These are phyloP conservation scores for Hemicrepidius hirtus DNA, from an alignment of 2,888 invertebrate species.

Conservation along the genomic window DNA sequence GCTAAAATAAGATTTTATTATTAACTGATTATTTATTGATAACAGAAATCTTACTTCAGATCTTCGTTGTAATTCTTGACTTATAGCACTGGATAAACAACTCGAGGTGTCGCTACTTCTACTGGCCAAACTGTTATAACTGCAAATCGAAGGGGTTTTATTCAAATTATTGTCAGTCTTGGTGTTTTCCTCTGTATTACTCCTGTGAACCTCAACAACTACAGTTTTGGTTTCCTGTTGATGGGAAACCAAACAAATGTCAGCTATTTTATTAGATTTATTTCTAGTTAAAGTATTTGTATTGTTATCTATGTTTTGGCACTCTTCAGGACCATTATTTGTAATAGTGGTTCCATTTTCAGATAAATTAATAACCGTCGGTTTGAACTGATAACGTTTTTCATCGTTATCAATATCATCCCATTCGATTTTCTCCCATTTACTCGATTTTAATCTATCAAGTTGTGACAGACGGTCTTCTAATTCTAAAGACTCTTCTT, in stretches of 20 bases:
- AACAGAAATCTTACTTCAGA: slow-evolving; percentile 74
- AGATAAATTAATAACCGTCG: slow-evolving; percentile 83
- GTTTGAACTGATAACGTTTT: slow-evolving; percentile 76
- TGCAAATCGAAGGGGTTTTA: slow-evolving; percentile 69
- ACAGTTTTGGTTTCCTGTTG: slow-evolving; percentile 79
- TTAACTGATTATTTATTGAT: not conserved
- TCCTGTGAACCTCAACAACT: slow-evolving; percentile 85
- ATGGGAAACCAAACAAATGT: slow-evolving; percentile 71
- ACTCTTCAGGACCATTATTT: slow-evolving; percentile 72
- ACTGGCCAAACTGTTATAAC: slow-evolving; percentile 68
- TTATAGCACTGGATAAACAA: slow-evolving; percentile 81
- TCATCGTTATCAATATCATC: slow-evolving; percentile 77
- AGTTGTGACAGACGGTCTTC: slow-evolving; percentile 73
- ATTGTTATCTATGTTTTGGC: slow-evolving; percentile 70
- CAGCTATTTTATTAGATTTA: slow-evolving; percentile 66
- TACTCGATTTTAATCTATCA: slow-evolving; percentile 61
- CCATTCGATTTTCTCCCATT: slow-evolving; percentile 73
- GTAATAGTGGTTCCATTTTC: slow-evolving; percentile 84
- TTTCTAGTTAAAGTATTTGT: slow-evolving; percentile 63
- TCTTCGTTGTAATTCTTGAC: slow-evolving; percentile 81
- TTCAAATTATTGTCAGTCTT: slow-evolving; percentile 61
- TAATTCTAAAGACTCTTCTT: slow-evolving; percentile 80
- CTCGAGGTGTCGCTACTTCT: slow-evolving; percentile 69
- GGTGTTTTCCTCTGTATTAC: slow-evolving; percentile 67
- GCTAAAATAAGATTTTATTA: slow-evolving; percentile 23